These are phyloP conservation scores for Hirtodrosophila cameraria DNA, from an alignment of 2,888 invertebrate species.

Conservation along the genomic window DNA sequence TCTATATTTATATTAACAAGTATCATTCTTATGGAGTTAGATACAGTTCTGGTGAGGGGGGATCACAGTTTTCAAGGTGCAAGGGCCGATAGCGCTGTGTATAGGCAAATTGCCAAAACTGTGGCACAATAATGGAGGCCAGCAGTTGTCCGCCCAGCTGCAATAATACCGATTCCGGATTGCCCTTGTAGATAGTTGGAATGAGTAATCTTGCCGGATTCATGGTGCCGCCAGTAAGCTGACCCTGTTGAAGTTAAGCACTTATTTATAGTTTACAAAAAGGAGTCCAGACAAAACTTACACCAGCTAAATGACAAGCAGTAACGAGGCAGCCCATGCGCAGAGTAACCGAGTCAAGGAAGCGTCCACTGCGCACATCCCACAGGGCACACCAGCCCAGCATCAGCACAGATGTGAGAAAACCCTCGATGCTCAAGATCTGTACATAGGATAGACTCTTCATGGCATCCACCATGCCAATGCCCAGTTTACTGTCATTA, in stretches of 20 bases:
- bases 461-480: conserved; percentile 47
- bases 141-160: conserved; percentile 87
- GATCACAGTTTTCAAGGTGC: not conserved
- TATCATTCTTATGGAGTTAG: conserved; percentile 9
- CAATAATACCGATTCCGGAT: conserved; percentile 88
- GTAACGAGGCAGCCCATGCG: conserved; percentile 60
- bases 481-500: conserved; percentile 20
- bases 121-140: conserved; percentile 82
- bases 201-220: conserved; percentile 89
- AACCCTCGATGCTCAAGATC: conserved; percentile 45
- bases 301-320: conserved; percentile 56
- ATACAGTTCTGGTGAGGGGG: conserved; percentile 9
- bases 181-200: conserved; percentile 88
- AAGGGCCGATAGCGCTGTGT: conserved; percentile 25
- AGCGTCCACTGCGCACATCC: conserved; percentile 63
- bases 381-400: conserved; percentile 69
- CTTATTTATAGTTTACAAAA: too few species aligned
- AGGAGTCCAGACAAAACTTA: conserved; percentile 27
- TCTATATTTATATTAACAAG: not conserved
- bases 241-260: conserved; percentile 26
- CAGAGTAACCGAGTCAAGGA: conserved; percentile 61
- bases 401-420: conserved; percentile 48
- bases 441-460: conserved; percentile 33
- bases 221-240: conserved; percentile 88
- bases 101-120: conserved; percentile 80